Percentiles rank a stretch among this genome's conserved stretches.
Evolutionary conservation across 2,113 vertebrate species (phyloP).

Genomic region (Thinocorus orbignyianus): DNA sequence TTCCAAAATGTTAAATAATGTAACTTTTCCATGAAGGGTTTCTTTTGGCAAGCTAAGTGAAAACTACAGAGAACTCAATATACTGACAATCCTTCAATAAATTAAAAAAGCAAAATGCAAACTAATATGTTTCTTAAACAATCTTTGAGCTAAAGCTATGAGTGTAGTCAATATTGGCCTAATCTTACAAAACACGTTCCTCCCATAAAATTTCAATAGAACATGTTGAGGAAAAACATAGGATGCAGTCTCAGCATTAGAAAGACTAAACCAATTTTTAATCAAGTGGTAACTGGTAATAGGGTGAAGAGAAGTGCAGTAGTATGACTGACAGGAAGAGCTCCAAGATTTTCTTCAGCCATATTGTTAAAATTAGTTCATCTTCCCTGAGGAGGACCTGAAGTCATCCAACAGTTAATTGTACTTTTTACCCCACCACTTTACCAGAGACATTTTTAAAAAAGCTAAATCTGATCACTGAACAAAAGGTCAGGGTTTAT

Average conservation of each 20-base stretch:
- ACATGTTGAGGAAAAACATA: neutral
- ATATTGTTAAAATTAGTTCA: neutral
- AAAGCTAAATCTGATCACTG: neutral
- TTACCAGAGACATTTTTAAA: neutral
- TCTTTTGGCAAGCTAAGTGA: neutral
- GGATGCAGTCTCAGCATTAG: neutral
- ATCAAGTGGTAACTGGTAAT: neutral
- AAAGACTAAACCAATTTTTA: neutral
- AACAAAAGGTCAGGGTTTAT: neutral
- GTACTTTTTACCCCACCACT: neutral
- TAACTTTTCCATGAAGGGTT: constrained; percentile 26
- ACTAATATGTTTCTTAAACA: neutral
- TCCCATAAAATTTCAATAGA: neutral
- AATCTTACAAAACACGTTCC: neutral
- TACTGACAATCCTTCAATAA: neutral
- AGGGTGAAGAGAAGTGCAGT: neutral
- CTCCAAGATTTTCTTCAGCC: neutral
- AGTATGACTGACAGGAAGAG: neutral
- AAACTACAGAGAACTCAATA: neutral
- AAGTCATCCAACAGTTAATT: neutral
- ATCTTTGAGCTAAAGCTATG: neutral
- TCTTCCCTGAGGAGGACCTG: neutral
- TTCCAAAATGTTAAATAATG: neutral
- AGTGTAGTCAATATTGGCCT: neutral
- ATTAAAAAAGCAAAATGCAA: neutral